phyloP scores from a whole-genome alignment of 2,888 invertebrate species.

The Drosophila greeni region DNA sequence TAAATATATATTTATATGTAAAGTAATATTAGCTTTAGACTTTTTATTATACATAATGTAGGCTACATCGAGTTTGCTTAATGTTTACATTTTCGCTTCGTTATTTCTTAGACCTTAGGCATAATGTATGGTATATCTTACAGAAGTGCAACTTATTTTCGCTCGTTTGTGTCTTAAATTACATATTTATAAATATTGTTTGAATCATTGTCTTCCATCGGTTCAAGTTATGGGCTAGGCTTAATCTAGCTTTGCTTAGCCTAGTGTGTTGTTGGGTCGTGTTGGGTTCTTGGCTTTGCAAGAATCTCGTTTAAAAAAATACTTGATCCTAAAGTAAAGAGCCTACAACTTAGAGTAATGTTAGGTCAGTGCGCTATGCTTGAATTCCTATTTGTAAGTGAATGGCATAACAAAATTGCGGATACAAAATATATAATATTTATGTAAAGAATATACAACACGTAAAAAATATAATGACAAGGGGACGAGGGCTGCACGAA shows the following conservation, averaged over 20 bases:
- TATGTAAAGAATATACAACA: constrained; percentile 46
- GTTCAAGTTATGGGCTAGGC: constrained; percentile 39
- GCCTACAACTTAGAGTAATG: constrained; percentile 53
- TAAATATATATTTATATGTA: constrained; percentile 63
- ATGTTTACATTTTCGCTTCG: constrained; percentile 57
- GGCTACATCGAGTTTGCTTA: constrained; percentile 56
- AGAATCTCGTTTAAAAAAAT: constrained; percentile 56
- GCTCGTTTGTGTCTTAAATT: constrained; percentile 43
- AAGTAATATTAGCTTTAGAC: constrained; percentile 49
- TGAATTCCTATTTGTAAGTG: constrained; percentile 45
- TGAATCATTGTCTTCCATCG: constrained; percentile 66
- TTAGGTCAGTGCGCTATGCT: constrained; percentile 69
- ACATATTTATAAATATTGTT: constrained; percentile 49
- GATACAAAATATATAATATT: constrained; percentile 29
- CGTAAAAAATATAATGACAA: constrained; percentile 27
- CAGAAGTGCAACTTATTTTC: constrained; percentile 48
- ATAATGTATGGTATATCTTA: constrained; percentile 56
- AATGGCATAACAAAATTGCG: constrained; percentile 67
- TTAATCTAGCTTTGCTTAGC: constrained; percentile 31
- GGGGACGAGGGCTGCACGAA: constrained; percentile 22
- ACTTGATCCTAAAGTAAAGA: constrained; percentile 50
- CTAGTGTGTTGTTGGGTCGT: constrained; percentile 29
- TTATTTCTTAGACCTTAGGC: constrained; percentile 54
- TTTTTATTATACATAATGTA: constrained; percentile 63
- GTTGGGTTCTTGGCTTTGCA: constrained; percentile 22